Base-by-base conservation (phyloP, 2,797 vertebrate genomes). In the Sebastes dallii region DNA sequence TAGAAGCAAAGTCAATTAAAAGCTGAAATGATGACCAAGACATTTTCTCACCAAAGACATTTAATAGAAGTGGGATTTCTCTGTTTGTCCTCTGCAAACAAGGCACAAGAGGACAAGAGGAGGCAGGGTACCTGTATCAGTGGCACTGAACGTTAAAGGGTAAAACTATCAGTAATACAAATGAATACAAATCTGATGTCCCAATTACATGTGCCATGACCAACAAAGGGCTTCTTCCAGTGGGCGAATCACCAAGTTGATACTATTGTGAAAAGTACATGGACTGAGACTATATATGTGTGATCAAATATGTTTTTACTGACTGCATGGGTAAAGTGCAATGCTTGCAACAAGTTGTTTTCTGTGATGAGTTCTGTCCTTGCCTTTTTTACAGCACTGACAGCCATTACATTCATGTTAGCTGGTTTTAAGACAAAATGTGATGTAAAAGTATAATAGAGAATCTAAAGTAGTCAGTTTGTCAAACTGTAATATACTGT, bases 301-400 rank as follows among this genome's bases (percentile, higher is more conserved):
- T 61, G 62, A 78, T 76, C 25, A 80, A 75, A 81, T 61, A 20
- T 32, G 39, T 75, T 78, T 82, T 92, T 78, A 78, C 54, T 78
- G 90, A 93, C 86, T 89, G 75, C 66, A 72, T 84, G 91, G 91
- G 92, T 91, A 64, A 90, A 90, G 92, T 94, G 94, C 92, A 94
- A 94, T 93, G 78, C 81, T 76, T 79, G 60, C 77, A 75, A 30
- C 55, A 67, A 72, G 39, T 52, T 24, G 55, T 71, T 69, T 69
- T 72, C 22, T 84, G 36, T 54, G 50, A 83, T 58, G 60, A 60
- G 13, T 50, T 73, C 74, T 81, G 66, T 79, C 59, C 4, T 69
- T 75, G 66, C 27, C 39, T 67, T 73, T 81, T 66, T 66, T 72
- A 72, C 76, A 78, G 65, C 60, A 67, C 56, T 64, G 83, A 80